Evolutionary conservation across 2,113 vertebrate genomes (phyloP).

Genomic region (Merops nubicus): DNA sequence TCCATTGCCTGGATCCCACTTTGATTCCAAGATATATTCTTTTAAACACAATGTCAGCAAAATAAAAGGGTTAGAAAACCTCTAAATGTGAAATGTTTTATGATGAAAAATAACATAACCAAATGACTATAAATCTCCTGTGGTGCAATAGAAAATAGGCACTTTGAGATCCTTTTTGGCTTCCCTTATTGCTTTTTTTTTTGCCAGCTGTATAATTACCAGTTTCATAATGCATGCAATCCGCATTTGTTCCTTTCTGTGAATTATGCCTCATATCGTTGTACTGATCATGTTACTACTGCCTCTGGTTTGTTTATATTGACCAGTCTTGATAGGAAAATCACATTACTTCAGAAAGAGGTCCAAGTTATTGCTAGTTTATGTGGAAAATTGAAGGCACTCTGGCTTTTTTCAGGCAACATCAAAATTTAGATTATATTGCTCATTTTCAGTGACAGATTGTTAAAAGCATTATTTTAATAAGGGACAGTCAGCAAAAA

Average conservation of each 20-base stretch:
- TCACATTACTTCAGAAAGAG: background rate
- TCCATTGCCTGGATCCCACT: background rate
- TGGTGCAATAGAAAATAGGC: background rate
- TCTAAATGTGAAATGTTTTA: background rate
- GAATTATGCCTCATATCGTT: background rate
- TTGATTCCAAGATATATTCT: fast-evolving
- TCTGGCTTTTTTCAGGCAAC: background rate
- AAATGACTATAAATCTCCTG: background rate
- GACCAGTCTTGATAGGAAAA: background rate
- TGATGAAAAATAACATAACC: background rate
- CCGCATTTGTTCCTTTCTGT: background rate
- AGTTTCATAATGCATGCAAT: background rate
- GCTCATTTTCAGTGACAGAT: background rate
- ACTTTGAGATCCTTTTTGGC: background rate
- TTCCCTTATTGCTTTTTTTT: background rate
- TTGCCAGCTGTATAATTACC: background rate
- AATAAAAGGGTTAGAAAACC: background rate
- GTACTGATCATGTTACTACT: background rate
- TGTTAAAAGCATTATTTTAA: background rate
- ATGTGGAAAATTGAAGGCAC: background rate
- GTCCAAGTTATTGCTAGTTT: background rate
- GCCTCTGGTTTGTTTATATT: background rate
- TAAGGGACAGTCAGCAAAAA: background rate
- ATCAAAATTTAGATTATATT: background rate
- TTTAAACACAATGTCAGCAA: background rate